Percentiles rank a stretch among this genome's conserved stretches.
These are phyloP conservation scores for Campoplex nolae DNA, from an alignment of 2,888 invertebrate genomes.

Conservation along the genomic window DNA sequence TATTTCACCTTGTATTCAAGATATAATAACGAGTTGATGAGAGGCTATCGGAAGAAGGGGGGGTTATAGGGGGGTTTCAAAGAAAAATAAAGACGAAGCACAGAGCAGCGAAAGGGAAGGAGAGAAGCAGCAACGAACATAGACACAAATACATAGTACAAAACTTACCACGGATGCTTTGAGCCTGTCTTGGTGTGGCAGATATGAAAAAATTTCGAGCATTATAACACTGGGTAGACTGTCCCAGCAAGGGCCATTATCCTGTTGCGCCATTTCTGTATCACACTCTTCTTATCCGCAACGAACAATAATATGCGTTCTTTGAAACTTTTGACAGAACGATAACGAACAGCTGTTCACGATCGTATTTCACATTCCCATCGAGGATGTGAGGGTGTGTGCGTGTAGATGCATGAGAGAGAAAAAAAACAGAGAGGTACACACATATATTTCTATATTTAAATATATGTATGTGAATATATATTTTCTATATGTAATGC, in stretches of 20 bases:
- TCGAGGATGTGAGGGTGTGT: constrained; percentile 21
- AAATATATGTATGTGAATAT: constrained; percentile 1
- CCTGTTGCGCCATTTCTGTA: constrained; percentile 79
- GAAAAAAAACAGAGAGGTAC: constrained; percentile 12
- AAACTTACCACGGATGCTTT: constrained; percentile 81
- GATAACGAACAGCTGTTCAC: constrained; percentile 67
- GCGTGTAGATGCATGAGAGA: constrained; percentile 7
- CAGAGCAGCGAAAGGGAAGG: background rate
- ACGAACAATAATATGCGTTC: constrained; percentile 30
- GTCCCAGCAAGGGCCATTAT: constrained; percentile 81
- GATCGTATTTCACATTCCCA: constrained; percentile 47
- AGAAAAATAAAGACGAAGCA: constrained; percentile 23
- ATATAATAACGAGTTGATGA: constrained; percentile 13
- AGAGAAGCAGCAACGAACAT: background rate
- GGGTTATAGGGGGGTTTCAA: background rate
- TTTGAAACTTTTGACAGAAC: constrained; percentile 57
- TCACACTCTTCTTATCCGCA: constrained; percentile 19
- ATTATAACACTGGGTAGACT: constrained; percentile 84
- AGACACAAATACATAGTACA: constrained; percentile 19
- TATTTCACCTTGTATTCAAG: background rate
- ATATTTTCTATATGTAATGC: background rate
- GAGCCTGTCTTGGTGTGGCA: constrained; percentile 80
- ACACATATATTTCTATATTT: constrained; percentile 21
- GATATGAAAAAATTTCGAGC: constrained; percentile 84
- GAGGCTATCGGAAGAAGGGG: constrained; percentile 2